Percentiles rank a stretch among this genome's conserved stretches.
These are phyloP conservation scores for Orchesellides sinensis DNA, from an alignment of 2,888 invertebrate species.

Conservation along the genomic window DNA sequence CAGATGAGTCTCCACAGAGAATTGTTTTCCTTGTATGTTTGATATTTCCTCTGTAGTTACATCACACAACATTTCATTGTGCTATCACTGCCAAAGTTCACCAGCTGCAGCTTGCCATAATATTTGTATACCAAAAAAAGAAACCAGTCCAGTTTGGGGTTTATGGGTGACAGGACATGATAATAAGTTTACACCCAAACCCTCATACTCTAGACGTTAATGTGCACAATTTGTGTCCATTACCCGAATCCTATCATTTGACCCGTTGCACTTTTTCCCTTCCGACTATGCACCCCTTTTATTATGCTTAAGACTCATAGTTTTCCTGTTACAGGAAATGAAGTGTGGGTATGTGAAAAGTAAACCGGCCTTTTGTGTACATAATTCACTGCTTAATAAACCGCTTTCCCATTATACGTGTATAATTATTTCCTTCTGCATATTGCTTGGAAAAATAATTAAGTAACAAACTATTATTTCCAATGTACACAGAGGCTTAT, in stretches of 20 bases:
- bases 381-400: too few species aligned
- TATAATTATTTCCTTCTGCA: constrained; percentile 6
- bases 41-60: neutral
- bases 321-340: constrained; percentile 10
- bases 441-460: too few species aligned
- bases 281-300: neutral
- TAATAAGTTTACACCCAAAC: constrained; percentile 17
- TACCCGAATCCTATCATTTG: constrained; percentile 47
- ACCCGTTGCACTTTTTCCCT: constrained; percentile 31
- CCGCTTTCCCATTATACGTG: constrained; percentile 3
- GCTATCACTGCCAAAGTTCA: too few species aligned
- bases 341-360: too few species aligned
- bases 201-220: constrained; percentile 33
- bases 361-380: too few species aligned
- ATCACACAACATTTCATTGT: neutral
- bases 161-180: neutral
- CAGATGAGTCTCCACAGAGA: constrained; percentile 14
- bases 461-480: too few species aligned
- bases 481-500: too few species aligned
- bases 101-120: too few species aligned
- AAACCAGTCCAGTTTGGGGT: too few species aligned
- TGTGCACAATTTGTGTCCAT: constrained; percentile 50
- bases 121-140: too few species aligned
- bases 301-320: neutral
- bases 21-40: neutral